Evolutionary conservation across 2,888 invertebrate species (phyloP).

Genomic region (Amaurobius ferox): DNA sequence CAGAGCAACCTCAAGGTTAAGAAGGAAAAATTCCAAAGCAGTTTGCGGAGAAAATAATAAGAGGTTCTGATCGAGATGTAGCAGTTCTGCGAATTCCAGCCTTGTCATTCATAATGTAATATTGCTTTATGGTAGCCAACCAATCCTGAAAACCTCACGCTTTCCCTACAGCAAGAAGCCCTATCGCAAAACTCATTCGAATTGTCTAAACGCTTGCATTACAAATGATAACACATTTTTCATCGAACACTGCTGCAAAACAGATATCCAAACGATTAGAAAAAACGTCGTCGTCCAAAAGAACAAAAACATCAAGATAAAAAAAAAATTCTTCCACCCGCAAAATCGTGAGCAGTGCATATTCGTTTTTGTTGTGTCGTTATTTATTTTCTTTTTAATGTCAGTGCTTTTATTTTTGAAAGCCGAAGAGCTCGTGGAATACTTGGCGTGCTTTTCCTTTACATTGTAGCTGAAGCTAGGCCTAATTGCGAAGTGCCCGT

Average conservation of each 20-base stretch:
- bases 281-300: conserved; percentile 24
- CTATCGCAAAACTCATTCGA: conserved; percentile 54
- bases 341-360: conserved; percentile 65
- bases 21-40: not conserved
- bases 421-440: conserved; percentile 58
- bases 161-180: conserved; percentile 42
- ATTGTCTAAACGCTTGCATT: conserved; percentile 58
- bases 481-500: conserved; percentile 68
- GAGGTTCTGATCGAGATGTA: not conserved
- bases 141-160: conserved; percentile 21
- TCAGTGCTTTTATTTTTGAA: conserved; percentile 70
- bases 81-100: not conserved
- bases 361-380: conserved; percentile 37
- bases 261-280: conserved; percentile 65
- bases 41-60: not conserved
- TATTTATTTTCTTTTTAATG: conserved; percentile 69
- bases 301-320: conserved; percentile 31
- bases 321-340: conserved; percentile 62
- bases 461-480: conserved; percentile 70
- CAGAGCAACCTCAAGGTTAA: not conserved
- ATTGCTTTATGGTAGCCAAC: not conserved
- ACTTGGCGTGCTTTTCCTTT: conserved; percentile 68
- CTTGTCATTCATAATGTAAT: not conserved
- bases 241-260: conserved; percentile 69
- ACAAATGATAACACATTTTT: conserved; percentile 70